Conservation (phyloP, 2,888 invertebrate species). For the Lepidocyrtinus sp. region DNA sequence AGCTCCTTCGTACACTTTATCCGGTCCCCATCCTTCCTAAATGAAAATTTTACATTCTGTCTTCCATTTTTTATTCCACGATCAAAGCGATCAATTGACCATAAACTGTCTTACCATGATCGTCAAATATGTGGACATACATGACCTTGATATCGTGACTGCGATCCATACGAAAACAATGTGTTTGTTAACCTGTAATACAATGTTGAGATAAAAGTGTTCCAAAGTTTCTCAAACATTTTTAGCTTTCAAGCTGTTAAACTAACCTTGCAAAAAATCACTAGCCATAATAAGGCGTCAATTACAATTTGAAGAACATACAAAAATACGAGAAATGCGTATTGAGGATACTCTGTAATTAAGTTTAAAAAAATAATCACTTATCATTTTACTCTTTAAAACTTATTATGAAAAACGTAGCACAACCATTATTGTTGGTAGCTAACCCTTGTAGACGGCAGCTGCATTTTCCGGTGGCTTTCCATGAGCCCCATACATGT, state of each 20-base stretch:
- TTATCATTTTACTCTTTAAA: not conserved
- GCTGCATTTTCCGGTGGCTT: conserved; percentile 33
- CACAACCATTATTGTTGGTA: conserved; percentile 13
- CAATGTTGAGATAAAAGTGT: not conserved
- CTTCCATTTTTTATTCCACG: not conserved
- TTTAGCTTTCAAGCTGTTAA: not conserved
- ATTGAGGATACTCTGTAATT: conserved; percentile 51
- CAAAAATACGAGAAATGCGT: conserved; percentile 36
- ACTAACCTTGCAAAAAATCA: conserved; percentile 48
- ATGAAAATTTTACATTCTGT: no score
- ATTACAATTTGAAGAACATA: conserved; percentile 47
- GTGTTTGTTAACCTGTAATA: conserved; percentile 47
- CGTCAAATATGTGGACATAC: conserved; percentile 9
- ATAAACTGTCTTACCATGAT: conserved; percentile 25
- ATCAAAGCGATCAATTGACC: not conserved
- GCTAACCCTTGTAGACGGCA: conserved; percentile 41
- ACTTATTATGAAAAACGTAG: no score
- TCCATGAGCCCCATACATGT: conserved; percentile 41
- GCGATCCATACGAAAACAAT: conserved; percentile 40
- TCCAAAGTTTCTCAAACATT: not conserved
- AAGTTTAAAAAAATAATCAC: conserved; percentile 1
- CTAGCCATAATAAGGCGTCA: conserved; percentile 46
- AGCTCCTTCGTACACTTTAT: conserved; percentile 43
- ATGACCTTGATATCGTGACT: conserved; percentile 18
- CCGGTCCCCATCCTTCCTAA: conserved; percentile 57